Base-by-base conservation (phyloP, 2,888 invertebrate species). In the Auanema sp. region DNA sequence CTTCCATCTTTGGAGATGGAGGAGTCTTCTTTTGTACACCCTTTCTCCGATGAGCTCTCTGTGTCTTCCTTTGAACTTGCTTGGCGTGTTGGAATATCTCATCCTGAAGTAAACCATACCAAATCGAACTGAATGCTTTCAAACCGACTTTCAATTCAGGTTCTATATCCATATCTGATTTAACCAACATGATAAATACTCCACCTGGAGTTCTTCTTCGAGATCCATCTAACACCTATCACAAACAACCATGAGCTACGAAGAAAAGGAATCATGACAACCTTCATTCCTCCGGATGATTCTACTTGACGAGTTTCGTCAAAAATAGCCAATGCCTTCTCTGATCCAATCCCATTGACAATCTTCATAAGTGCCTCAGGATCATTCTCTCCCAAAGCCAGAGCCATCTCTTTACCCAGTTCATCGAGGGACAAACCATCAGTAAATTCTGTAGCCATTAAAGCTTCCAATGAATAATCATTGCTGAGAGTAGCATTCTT, bases 181-280 rank as follows among this genome's bases (percentile, higher is more conserved):
- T 76, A 65, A 78, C 69, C 21, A 79, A 62, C 3, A 64, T 61
- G 14, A 83, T 72, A 66, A 78, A 83, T 12, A 83, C 80, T 1
- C 83, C 83, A 24, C 83, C 83, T 10, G 83, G 79, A 23, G 83
- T 81, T 55, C 73, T 47, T 69, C 75, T 63, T 50, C 76, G 70
- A n/a, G 62, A 61, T 12, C 72, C 71, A 53, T 79, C 75, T 3
- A 64, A 53, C n/a, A 68, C 69, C 65, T 69, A 60, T 51, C 53
- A 52, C 24, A 16, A 23, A n/a, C n/a, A n/a, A 23, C n/a, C 18
- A 23, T 16, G 52, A 21, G 16, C 21, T n/a, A n/a, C 8, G 18
- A 14, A 16, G 12, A 50, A 16, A 16, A n/a, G 12, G n/a, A 50
- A 50, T 16, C n/a, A 21, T 55, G 58, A 41, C 23, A 10, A 75